Percentiles rank a stretch among this genome's conserved stretches.
Evolutionary conservation across 2,797 vertebrate species (phyloP).

Genomic region (Karalla daura): DNA sequence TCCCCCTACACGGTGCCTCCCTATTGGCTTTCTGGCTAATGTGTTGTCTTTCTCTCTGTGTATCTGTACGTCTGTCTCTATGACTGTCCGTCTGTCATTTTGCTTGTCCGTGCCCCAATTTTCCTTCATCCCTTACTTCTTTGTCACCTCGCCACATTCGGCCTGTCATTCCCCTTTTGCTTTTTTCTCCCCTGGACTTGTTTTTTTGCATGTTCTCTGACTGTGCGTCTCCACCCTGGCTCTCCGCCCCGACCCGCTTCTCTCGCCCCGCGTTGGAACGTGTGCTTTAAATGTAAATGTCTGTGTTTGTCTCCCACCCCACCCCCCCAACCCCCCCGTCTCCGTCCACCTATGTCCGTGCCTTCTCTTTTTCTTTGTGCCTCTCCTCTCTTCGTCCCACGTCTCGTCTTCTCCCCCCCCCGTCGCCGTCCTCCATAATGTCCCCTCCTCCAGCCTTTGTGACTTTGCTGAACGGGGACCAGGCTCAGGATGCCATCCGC

Average conservation of each 20-base stretch:
- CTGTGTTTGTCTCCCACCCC: conserved; percentile 45
- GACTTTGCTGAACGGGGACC: conserved; percentile 95
- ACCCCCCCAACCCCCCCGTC: too few species aligned
- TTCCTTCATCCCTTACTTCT: background rate
- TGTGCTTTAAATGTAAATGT: conserved; percentile 73
- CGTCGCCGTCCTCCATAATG: conserved; percentile 74
- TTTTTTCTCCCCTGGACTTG: conserved; percentile 50
- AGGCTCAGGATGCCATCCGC: conserved; percentile 94
- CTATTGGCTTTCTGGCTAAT: conserved; percentile 80
- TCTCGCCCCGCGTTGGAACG: conserved; percentile 60
- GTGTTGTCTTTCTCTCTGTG: conserved; percentile 84
- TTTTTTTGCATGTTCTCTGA: conserved; percentile 57
- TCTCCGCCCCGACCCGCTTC: conserved; percentile 22
- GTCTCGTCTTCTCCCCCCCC: conserved; percentile 51
- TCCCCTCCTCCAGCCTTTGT: conserved; percentile 91
- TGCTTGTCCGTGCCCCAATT: conserved; percentile 33
- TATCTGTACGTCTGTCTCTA: conserved; percentile 73
- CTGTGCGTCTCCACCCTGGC: conserved; percentile 30
- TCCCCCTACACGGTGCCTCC: conserved; percentile 73
- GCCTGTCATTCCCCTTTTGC: conserved; percentile 50
- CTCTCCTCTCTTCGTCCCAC: conserved; percentile 43
- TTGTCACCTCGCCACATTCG: conserved; percentile 35
- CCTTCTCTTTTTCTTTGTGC: conserved; percentile 66
- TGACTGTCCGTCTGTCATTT: conserved; percentile 66
- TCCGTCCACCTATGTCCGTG: conserved; percentile 57